phyloP scores from a whole-genome alignment of 2,797 vertebrate species.

The Brachyalestes nurse region DNA sequence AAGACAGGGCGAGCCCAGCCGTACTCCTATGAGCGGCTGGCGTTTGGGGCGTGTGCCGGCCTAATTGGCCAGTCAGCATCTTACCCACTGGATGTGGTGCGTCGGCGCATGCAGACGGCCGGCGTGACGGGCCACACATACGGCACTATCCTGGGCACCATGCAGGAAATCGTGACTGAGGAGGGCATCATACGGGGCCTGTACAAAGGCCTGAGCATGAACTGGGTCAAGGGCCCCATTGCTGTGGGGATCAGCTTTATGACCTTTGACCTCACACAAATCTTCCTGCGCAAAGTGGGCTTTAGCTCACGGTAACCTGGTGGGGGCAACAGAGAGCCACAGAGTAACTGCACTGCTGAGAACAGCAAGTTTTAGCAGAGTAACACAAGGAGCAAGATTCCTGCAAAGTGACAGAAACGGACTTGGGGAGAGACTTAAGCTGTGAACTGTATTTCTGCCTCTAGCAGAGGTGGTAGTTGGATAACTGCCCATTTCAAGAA shows the following conservation, averaged over 20 bases:
- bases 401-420: neutral
- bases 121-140: slow-evolving; percentile 87
- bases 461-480: neutral
- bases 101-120: slow-evolving; percentile 96
- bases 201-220: slow-evolving; percentile 99
- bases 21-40: slow-evolving; percentile 85
- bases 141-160: slow-evolving; percentile 82
- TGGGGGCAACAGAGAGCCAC: neutral
- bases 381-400: neutral
- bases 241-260: slow-evolving; percentile 95
- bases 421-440: neutral
- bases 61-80: slow-evolving; percentile 94
- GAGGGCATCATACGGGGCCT: slow-evolving; percentile 88
- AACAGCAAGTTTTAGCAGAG: neutral
- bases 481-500: neutral
- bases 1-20: slow-evolving; percentile 84
- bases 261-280: slow-evolving; percentile 92
- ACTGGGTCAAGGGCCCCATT: slow-evolving; percentile 96
- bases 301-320: slow-evolving; percentile 73
- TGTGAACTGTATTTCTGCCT: neutral
- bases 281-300: slow-evolving; percentile 80
- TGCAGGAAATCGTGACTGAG: slow-evolving; percentile 81
- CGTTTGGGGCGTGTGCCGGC: slow-evolving; percentile 93
- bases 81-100: slow-evolving; percentile 95
- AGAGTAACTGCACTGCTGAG: neutral